Percentiles rank a stretch among this genome's conserved stretches.
Evolutionary conservation across 2,888 invertebrate genomes (phyloP).

Genomic region (Trichopria drosophilae): DNA sequence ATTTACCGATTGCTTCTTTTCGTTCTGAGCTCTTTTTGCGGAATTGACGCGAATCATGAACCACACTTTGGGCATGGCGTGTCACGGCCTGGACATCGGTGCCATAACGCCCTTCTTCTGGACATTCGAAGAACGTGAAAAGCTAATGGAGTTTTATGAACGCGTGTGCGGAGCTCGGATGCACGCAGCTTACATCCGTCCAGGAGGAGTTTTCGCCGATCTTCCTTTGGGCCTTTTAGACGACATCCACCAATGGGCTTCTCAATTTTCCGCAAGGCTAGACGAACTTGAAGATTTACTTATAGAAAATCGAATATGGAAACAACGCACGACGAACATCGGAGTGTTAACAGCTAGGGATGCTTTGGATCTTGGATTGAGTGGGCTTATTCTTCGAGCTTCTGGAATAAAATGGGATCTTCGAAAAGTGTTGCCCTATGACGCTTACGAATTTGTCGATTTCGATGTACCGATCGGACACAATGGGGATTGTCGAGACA

Average conservation of each 20-base stretch:
- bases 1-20: constrained; percentile 2
- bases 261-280: constrained; percentile 82
- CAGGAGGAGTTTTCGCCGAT: constrained; percentile 92
- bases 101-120: constrained; percentile 99
- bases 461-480: constrained; percentile 97
- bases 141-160: constrained; percentile 99
- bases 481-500: constrained; percentile 96
- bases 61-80: constrained; percentile 96
- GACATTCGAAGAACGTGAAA: constrained; percentile 98
- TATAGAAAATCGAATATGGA: constrained; percentile 92
- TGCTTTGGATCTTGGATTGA: constrained; percentile 93
- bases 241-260: constrained; percentile 90
- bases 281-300: constrained; percentile 97
- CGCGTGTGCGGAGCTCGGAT: constrained; percentile 96
- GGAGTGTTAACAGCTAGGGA: constrained; percentile 90
- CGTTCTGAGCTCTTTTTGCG: constrained; percentile 79
- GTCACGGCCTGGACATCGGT: constrained; percentile 95
- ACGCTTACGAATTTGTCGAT: constrained; percentile 92
- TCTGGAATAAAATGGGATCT: constrained; percentile 99
- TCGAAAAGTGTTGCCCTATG: constrained; percentile 93
- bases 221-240: constrained; percentile 94
- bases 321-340: constrained; percentile 85
- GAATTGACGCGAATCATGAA: constrained; percentile 95
- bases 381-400: constrained; percentile 97
- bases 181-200: constrained; percentile 97